Conservation (phyloP, 2,797 vertebrate species). For the Tangara arthus region DNA sequence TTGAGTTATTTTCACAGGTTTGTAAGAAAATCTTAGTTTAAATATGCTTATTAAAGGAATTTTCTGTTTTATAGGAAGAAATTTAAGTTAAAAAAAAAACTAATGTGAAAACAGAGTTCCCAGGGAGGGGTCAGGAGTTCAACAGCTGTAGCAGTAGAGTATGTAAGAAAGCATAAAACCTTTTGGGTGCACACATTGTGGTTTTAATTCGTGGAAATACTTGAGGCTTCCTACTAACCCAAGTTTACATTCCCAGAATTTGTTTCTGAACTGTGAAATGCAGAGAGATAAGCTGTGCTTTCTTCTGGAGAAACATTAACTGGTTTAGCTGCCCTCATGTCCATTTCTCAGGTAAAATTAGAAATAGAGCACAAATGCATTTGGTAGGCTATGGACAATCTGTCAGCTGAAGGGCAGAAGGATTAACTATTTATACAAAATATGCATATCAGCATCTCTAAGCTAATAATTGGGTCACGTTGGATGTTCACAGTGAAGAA, state of each 20-base stretch:
- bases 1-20: not conserved
- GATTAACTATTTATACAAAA: constrained; percentile 19
- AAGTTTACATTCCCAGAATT: constrained; percentile 51
- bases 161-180: not conserved
- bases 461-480: not conserved
- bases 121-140: not conserved
- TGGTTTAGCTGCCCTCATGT: constrained; percentile 53
- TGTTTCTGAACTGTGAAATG: constrained; percentile 48
- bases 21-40: not conserved
- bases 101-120: not conserved
- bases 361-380: constrained; percentile 69
- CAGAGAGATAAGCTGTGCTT: constrained; percentile 34
- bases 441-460: constrained; percentile 27
- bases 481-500: not conserved
- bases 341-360: constrained; percentile 74
- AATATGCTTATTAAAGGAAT: not conserved
- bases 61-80: not conserved
- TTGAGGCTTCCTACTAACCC: constrained; percentile 13
- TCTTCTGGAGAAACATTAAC: constrained; percentile 13
- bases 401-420: constrained; percentile 47
- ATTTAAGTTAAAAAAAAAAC: not conserved
- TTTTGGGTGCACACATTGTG: not conserved
- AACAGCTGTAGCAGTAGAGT: not conserved
- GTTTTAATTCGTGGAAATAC: constrained; percentile 2
- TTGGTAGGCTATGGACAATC: constrained; percentile 56